Evolutionary conservation across 2,888 invertebrate genomes (phyloP).

Genomic region (Litoditis marina): DNA sequence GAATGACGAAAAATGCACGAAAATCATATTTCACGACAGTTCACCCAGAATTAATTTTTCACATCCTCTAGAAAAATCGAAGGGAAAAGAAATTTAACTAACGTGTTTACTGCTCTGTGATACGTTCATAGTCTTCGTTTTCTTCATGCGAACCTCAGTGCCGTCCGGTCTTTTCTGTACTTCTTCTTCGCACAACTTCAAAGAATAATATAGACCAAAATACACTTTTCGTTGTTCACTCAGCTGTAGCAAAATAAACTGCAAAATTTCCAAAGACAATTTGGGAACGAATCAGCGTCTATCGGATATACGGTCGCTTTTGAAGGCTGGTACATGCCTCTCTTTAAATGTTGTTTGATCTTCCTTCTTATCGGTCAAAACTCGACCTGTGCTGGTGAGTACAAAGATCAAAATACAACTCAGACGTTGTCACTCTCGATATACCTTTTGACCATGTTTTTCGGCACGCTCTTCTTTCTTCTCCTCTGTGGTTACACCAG

Average conservation of each 20-base stretch:
- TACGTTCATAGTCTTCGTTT: constrained; percentile 53
- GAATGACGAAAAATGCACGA: too few relatives aligned
- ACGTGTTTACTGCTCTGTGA: constrained; percentile 52
- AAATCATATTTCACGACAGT: too few relatives aligned
- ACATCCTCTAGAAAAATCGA: background rate
- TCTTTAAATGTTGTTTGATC: too few relatives aligned
- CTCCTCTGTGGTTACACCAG: constrained; percentile 52
- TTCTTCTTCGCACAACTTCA: constrained; percentile 53
- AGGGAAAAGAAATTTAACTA: constrained; percentile 1
- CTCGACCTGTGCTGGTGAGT: too few relatives aligned
- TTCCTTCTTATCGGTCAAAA: too few relatives aligned
- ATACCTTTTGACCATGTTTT: constrained; percentile 52
- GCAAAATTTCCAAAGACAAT: too few relatives aligned
- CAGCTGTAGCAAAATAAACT: background rate
- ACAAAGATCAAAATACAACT: too few relatives aligned
- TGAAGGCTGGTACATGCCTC: too few relatives aligned
- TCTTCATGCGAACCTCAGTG: constrained; percentile 49
- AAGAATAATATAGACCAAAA: background rate
- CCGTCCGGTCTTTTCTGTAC: constrained; percentile 54
- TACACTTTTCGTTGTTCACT: background rate
- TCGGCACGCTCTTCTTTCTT: constrained; percentile 54
- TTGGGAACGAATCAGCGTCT: too few relatives aligned
- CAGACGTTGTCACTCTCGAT: too few relatives aligned
- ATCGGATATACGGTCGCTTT: too few relatives aligned
- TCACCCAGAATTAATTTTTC: too few relatives aligned